A percentile compares a stretch with the other conserved stretches of the same genome.
Evolutionary conservation across 92 coral and sea anemone species (phyloP).

Genomic region (Paragorgia papillata): DNA sequence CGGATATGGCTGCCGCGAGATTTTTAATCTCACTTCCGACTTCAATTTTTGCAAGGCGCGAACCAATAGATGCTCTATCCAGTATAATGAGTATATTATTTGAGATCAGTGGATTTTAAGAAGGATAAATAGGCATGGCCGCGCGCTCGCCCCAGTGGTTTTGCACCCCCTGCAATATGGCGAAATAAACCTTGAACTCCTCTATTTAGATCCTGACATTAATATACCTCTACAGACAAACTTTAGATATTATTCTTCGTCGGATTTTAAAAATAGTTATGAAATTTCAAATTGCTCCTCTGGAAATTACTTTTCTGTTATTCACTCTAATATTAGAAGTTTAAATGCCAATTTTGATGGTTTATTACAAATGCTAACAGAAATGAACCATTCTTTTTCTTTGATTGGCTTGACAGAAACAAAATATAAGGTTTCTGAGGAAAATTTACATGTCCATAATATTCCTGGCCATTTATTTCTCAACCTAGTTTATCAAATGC

Average conservation of each 20-base stretch:
- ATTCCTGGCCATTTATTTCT: slow-evolving; percentile 57
- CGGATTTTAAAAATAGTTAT: slow-evolving; percentile 33
- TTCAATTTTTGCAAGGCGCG: no score
- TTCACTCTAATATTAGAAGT: slow-evolving; percentile 58
- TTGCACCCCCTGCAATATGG: no score
- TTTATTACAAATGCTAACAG: slow-evolving; percentile 36
- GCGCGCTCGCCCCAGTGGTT: no score
- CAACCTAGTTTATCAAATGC: slow-evolving; percentile 57
- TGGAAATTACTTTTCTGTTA: slow-evolving; percentile 46
- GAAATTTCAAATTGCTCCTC: slow-evolving; percentile 42
- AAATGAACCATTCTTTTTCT: slow-evolving; percentile 45
- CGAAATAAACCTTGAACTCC: no score
- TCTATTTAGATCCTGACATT: slow-evolving; percentile 50
- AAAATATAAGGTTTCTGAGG: slow-evolving; percentile 47
- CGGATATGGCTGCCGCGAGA: no score
- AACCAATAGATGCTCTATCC: no score
- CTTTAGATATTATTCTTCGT: slow-evolving; percentile 43
- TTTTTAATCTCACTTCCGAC: no score
- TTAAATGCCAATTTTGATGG: slow-evolving; percentile 56
- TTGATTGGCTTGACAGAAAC: no score
- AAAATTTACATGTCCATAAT: no score
- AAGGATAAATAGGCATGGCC: no score
- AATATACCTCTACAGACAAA: slow-evolving; percentile 37
- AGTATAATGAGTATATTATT: no score
- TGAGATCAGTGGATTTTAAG: no score